Conservation (phyloP, 2,797 vertebrate genomes). For the Pachyuromys duprasi region DNA sequence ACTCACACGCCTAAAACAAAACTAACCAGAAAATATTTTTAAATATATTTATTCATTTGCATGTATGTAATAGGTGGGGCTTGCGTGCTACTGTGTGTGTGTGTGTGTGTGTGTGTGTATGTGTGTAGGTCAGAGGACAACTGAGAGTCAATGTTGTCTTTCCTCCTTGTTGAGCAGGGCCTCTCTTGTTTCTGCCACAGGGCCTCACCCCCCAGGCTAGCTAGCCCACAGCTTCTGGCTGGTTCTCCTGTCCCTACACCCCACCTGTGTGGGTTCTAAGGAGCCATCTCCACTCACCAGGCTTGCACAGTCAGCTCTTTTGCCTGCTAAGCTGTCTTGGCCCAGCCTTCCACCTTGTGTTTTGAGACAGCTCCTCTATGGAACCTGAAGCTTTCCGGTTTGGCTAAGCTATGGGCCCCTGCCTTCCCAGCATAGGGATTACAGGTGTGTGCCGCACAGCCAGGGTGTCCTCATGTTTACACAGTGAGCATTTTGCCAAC, state of each 20-base stretch:
- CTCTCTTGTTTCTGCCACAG: neutral
- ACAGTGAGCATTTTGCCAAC: neutral
- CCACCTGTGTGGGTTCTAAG: neutral
- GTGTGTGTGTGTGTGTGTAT: neutral
- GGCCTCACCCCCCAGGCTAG: neutral
- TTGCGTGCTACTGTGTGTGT: neutral
- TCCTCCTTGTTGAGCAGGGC: neutral
- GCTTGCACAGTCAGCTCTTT: neutral
- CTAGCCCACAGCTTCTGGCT: neutral
- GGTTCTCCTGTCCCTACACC: neutral
- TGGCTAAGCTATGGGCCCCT: neutral
- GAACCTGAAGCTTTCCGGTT: neutral
- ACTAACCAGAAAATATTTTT: neutral
- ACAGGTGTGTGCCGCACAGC: neutral
- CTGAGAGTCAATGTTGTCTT: neutral
- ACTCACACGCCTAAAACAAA: neutral
- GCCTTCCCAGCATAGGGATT: neutral
- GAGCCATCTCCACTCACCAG: neutral
- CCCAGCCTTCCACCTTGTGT: neutral
- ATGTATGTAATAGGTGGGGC: neutral
- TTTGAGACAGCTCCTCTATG: neutral
- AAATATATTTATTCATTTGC: neutral
- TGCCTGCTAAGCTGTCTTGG: neutral
- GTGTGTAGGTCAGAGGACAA: neutral
- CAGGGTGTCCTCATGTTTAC: neutral